These are phyloP conservation scores for Andrena dorsata DNA, from an alignment of 2,888 invertebrate species.

Conservation along the genomic window DNA sequence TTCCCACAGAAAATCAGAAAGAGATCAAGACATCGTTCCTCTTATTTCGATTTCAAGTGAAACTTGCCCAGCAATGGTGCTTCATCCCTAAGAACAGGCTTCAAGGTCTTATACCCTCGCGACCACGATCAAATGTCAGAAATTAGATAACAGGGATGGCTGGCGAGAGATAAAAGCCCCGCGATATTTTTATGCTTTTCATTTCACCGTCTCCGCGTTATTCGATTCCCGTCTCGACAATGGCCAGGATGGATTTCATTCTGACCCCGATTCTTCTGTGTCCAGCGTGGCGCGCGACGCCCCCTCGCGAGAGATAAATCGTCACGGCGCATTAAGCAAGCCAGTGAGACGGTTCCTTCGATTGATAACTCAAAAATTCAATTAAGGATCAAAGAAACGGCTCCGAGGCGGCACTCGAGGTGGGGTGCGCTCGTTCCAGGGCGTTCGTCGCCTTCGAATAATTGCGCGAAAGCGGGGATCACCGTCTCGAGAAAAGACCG, in stretches of 20 bases:
- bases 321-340: conserved; percentile 13
- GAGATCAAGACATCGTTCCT: no score
- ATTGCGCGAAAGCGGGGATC: conserved; percentile 13
- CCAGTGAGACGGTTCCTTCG: background rate
- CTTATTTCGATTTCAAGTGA: no score
- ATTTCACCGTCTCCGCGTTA: conserved; percentile 11
- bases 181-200: conserved; percentile 22
- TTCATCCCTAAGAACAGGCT: no score
- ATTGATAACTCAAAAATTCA: conserved; percentile 47
- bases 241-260: conserved; percentile 20
- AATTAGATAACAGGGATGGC: conserved; percentile 16
- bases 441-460: conserved; percentile 1
- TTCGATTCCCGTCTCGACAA: conserved; percentile 32
- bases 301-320: conserved; percentile 28
- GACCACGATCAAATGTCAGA: conserved; percentile 3
- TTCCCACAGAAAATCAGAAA: no score
- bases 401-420: background rate
- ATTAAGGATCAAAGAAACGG: conserved; percentile 43
- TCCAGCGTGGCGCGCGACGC: background rate
- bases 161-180: conserved; percentile 12
- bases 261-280: conserved; percentile 10
- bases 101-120: background rate
- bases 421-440: background rate
- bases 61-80: no score
- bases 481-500: conserved; percentile 2